These are phyloP conservation scores for Dicyrtoma fusca DNA, from an alignment of 2,888 invertebrate species.

Conservation along the genomic window DNA sequence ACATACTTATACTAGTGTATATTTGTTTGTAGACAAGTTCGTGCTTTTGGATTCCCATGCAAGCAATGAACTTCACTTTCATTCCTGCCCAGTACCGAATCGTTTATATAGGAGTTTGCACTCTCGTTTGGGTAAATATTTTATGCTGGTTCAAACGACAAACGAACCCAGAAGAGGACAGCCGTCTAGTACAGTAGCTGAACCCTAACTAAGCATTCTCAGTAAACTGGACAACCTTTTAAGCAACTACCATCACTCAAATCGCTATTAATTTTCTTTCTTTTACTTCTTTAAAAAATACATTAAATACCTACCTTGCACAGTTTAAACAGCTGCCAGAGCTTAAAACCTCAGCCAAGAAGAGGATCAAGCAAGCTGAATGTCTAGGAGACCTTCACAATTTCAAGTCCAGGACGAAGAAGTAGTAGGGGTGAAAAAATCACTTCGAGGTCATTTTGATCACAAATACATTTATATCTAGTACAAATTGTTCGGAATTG, in stretches of 20 bases:
- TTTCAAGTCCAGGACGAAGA: too few relatives aligned
- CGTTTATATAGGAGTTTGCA: slow-evolving; percentile 75
- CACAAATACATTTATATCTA: too few relatives aligned
- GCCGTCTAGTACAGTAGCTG: neutral
- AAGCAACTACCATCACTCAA: neutral
- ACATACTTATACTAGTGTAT: too few relatives aligned
- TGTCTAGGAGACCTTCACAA: too few relatives aligned
- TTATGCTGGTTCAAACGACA: slow-evolving; percentile 76
- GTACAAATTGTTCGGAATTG: too few relatives aligned
- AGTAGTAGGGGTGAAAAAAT: too few relatives aligned
- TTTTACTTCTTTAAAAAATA: neutral
- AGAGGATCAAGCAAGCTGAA: too few relatives aligned
- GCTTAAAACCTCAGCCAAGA: too few relatives aligned
- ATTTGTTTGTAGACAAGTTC: slow-evolving; percentile 70
- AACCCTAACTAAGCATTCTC: neutral
- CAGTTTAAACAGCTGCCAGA: too few relatives aligned
- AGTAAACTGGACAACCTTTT: neutral
- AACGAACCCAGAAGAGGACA: slow-evolving; percentile 20
- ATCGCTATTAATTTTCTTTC: neutral
- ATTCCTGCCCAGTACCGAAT: slow-evolving; percentile 75
- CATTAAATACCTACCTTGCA: neutral
- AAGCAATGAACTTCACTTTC: slow-evolving; percentile 74
- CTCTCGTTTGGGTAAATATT: slow-evolving; percentile 83
- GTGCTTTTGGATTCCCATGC: slow-evolving; percentile 81
- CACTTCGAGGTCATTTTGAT: too few relatives aligned